phyloP scores from a whole-genome alignment of 2,113 vertebrate genomes.

The Perognathus longimembris region DNA sequence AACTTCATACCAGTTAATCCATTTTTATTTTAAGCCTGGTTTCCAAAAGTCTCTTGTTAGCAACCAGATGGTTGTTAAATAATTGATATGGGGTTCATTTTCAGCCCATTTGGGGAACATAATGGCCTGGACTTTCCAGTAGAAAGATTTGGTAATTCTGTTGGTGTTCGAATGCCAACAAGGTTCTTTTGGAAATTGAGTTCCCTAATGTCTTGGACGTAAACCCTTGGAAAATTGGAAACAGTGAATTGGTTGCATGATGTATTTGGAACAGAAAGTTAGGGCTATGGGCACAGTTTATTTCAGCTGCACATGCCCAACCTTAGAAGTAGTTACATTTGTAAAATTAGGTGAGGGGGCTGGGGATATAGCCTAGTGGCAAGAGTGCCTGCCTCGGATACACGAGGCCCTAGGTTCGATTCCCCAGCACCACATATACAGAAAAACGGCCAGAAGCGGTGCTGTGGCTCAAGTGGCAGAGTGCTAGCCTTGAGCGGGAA shows the following conservation, averaged over 20 bases:
- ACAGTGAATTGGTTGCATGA: constrained; percentile 68
- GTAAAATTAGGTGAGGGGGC: constrained; percentile 31
- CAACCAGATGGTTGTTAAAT: constrained; percentile 77
- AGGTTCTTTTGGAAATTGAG: constrained; percentile 48
- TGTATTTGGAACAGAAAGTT: constrained; percentile 69
- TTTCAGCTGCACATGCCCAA: constrained; percentile 59
- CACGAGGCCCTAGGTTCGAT: too few relatives aligned
- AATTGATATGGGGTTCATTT: constrained; percentile 77
- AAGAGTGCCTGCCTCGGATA: too few relatives aligned
- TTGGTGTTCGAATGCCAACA: constrained; percentile 70
- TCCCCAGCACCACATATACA: too few relatives aligned
- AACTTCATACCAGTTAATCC: constrained; percentile 67
- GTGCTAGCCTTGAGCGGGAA: too few relatives aligned
- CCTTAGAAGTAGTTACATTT: constrained; percentile 54
- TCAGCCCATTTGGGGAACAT: constrained; percentile 70
- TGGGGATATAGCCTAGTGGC: too few relatives aligned
- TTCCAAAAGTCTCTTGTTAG: constrained; percentile 74
- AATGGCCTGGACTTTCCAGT: constrained; percentile 77
- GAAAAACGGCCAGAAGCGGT: too few relatives aligned
- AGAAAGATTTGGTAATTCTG: constrained; percentile 76
- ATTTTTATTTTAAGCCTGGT: constrained; percentile 71
- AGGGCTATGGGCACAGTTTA: constrained; percentile 53
- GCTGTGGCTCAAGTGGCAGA: too few relatives aligned
- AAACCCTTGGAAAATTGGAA: constrained; percentile 78
- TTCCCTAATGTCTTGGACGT: constrained; percentile 76